Evolutionary conservation across 2,113 vertebrate genomes (phyloP), one percentile per base, ranked within the genome.

Genomic region (Thryonomys swinderianus): DNA sequence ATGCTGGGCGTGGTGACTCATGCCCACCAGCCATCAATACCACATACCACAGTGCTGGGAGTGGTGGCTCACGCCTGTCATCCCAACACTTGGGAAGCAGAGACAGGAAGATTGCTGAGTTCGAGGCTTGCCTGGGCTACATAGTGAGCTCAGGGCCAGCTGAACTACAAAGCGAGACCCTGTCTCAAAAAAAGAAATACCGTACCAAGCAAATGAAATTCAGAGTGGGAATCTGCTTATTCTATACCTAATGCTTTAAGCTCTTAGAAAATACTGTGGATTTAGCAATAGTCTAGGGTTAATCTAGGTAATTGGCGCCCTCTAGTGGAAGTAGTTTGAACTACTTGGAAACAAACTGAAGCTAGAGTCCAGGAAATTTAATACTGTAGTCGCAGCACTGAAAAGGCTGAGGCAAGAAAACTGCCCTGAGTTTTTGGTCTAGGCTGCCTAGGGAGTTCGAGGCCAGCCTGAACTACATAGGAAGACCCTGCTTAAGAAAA

Each of bases 281-380:
- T 55, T 55, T 55, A 55, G 53, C 48, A 51, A 53, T 32, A 48
- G 30, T 85, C 20, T 23, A 67, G 40, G 27, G 27, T 67, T 88
- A 85, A 79, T 48, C 27, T 73, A 83, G 83, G 71, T 78, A 83
- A 92, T 84, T 61, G 53, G 71, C 96, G n/a, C 93, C 96, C 92
- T 87, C 95, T 97, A 85, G 88, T 88, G 94, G 96, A 85, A 27
- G 5, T 17, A 64, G 2, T 87, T 89, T 84, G 45, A 85, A 34
- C n/a, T 87, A 27, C 34, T n/a, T n/a, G n/a, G 78, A 25, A 80
- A 80, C 76, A 30, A 32, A 25, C 30, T 85, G 37, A 76, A 88
- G 17, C 17, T 78, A 61, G 34, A 85, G 25, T 90, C 27, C 32
- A 84, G 73, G 27, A 79, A 69, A 9, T 21, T 90, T 61, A 92